phyloP scores from a whole-genome alignment of 2,888 invertebrate species.

The Strigamia transsilvanica region DNA sequence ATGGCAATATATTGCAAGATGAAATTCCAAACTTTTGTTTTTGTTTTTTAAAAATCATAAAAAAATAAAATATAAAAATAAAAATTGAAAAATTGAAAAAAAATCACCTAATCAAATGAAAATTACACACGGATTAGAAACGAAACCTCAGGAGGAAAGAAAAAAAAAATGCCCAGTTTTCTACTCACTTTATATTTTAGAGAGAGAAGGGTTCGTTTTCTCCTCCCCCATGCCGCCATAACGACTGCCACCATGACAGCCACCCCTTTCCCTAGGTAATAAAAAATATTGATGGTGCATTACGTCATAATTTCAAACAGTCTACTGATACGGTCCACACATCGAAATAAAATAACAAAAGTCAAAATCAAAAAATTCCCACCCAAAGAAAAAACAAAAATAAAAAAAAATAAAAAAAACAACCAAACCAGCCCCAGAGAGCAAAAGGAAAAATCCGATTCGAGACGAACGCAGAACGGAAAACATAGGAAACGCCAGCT shows the following conservation, averaged over 20 bases:
- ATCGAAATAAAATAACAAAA: not conserved
- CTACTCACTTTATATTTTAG: not conserved
- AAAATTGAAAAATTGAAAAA: not conserved
- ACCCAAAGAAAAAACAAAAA: not conserved
- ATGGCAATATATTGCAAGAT: too few relatives aligned
- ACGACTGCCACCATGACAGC: conserved; percentile 38
- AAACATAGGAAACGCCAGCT: not conserved
- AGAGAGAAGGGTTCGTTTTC: conserved; percentile 34
- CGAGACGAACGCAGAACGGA: not conserved
- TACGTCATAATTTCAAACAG: conserved; percentile 38
- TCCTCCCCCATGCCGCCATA: conserved; percentile 33
- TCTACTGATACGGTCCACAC: conserved; percentile 15
- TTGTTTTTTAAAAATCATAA: too few relatives aligned
- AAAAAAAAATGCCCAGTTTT: not conserved
- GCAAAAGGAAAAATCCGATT: not conserved
- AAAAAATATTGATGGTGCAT: conserved; percentile 38
- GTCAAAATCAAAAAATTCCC: not conserved
- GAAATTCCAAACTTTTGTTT: too few relatives aligned
- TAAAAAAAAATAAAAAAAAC: not conserved
- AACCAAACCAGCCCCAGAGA: not conserved
- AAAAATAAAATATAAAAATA: too few relatives aligned
- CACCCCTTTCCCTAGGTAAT: conserved; percentile 37
- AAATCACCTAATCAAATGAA: not conserved
- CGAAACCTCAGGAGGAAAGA: not conserved
- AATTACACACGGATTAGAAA: not conserved